phyloP scores from a whole-genome alignment of 1,140 invertebrate genomes.

The Eciton burchellii region DNA sequence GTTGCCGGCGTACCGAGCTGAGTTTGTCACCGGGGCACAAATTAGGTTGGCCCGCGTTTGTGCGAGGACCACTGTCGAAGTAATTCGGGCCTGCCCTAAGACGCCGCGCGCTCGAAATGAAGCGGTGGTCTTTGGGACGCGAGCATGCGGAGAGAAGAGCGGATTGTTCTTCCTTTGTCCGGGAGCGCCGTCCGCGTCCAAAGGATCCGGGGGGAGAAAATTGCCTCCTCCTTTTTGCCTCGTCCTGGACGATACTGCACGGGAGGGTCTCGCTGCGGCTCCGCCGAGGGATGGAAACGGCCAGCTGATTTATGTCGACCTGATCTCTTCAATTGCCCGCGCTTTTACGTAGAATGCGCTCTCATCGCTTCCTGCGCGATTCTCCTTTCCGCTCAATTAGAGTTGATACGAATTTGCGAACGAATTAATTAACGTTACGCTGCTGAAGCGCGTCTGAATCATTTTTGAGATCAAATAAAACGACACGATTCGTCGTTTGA shows the following conservation, averaged over 20 bases:
- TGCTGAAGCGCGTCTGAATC: not conserved
- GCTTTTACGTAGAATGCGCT: slow-evolving; percentile 5
- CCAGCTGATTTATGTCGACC: not conserved
- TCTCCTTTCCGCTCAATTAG: not conserved
- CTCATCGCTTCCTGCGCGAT: not conserved
- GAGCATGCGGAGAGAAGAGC: not conserved
- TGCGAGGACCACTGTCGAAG: slow-evolving; percentile 47
- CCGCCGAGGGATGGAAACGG: slow-evolving; percentile 20
- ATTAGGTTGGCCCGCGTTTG: slow-evolving; percentile 48
- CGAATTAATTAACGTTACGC: not conserved
- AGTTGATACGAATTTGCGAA: not conserved
- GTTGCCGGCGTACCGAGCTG: not conserved
- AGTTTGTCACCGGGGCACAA: slow-evolving; percentile 40
- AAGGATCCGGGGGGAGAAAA: slow-evolving; percentile 50
- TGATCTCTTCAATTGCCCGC: not conserved
- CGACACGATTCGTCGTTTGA: not conserved
- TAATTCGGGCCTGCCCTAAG: slow-evolving; percentile 39
- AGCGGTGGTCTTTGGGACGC: slow-evolving; percentile 7
- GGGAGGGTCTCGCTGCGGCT: slow-evolving; percentile 9
- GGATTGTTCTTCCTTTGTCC: not conserved
- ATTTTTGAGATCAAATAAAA: not conserved
- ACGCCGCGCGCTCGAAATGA: not conserved
- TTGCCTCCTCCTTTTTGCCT: slow-evolving; percentile 35
- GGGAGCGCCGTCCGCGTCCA: not conserved
- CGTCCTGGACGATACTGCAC: slow-evolving; percentile 2